A percentile compares a stretch with the other conserved stretches of the same genome.
These are phyloP conservation scores for Polymixis flavicincta DNA, from an alignment of 2,888 invertebrate species.

Conservation along the genomic window DNA sequence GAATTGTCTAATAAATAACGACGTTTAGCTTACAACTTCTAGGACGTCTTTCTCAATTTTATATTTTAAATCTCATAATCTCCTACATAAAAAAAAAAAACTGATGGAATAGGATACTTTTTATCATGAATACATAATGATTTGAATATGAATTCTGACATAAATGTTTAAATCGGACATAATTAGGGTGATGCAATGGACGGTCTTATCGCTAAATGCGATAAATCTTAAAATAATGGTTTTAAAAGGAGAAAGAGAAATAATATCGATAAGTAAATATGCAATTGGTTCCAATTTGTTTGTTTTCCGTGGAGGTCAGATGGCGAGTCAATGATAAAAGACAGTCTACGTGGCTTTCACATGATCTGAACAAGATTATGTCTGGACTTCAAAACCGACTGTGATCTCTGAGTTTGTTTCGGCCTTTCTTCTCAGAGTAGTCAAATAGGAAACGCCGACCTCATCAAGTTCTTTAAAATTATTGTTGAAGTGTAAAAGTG, in stretches of 20 bases:
- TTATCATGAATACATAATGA: not conserved
- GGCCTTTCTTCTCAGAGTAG: no score
- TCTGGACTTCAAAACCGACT: no score
- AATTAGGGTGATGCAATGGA: not conserved
- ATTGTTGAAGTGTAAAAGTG: no score
- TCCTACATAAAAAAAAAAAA: not conserved
- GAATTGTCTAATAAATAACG: constrained; percentile 72
- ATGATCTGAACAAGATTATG: no score
- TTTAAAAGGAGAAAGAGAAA: not conserved
- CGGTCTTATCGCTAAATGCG: no score
- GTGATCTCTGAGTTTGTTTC: no score
- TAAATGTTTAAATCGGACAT: not conserved
- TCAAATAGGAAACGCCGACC: no score
- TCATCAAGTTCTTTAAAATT: no score
- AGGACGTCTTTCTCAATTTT: not conserved
- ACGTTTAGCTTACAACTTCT: constrained; percentile 92
- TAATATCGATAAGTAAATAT: not conserved
- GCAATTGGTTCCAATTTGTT: not conserved
- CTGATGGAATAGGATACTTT: not conserved
- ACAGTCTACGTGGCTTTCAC: no score
- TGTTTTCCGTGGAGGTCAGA: not conserved
- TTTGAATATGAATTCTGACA: not conserved
- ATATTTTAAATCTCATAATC: no score
- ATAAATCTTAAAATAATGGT: not conserved
- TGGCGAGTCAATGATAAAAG: not conserved